These are phyloP conservation scores for Myxocyprinus asiaticus DNA, from an alignment of 2,113 vertebrate genomes.

Conservation along the genomic window DNA sequence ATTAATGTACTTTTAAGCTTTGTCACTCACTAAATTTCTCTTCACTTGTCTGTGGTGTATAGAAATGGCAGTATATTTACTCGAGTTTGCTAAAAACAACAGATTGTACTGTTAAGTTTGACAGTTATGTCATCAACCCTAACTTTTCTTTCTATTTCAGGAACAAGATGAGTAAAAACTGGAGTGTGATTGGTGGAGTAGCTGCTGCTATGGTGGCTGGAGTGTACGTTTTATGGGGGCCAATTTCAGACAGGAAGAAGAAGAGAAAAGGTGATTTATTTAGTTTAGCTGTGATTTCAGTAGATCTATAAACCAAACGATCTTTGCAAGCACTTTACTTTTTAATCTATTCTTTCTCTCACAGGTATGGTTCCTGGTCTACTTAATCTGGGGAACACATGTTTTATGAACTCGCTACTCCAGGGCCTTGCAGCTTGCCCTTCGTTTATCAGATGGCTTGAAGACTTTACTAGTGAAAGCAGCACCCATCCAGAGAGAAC, in stretches of 20 bases:
- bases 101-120: too few relatives aligned
- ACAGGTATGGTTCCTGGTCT: constrained; percentile 93
- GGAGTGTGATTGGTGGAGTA: constrained; percentile 88
- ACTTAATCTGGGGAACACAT: constrained; percentile 92
- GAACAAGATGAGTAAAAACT: constrained; percentile 85
- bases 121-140: not conserved
- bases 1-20: not conserved
- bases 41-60: too few relatives aligned
- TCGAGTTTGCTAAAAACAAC: too few relatives aligned
- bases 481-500: constrained; percentile 54
- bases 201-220: constrained; percentile 89
- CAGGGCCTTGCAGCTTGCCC: constrained; percentile 94
- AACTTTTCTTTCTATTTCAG: constrained; percentile 63
- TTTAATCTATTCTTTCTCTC: too few relatives aligned
- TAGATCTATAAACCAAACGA: too few relatives aligned
- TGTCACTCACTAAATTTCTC: not conserved
- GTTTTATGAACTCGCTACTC: constrained; percentile 96
- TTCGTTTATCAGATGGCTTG: constrained; percentile 89
- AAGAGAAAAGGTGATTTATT: constrained; percentile 79
- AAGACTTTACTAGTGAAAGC: constrained; percentile 79
- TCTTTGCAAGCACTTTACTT: too few relatives aligned
- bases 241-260: constrained; percentile 83
- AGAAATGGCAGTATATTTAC: too few relatives aligned
- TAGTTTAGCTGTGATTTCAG: too few relatives aligned
- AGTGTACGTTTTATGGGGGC: constrained; percentile 93